A percentile compares a stretch with the other conserved stretches of the same genome.
These are phyloP conservation scores for Tineola bisselliella DNA, from an alignment of 2,888 invertebrate genomes.

Conservation along the genomic window DNA sequence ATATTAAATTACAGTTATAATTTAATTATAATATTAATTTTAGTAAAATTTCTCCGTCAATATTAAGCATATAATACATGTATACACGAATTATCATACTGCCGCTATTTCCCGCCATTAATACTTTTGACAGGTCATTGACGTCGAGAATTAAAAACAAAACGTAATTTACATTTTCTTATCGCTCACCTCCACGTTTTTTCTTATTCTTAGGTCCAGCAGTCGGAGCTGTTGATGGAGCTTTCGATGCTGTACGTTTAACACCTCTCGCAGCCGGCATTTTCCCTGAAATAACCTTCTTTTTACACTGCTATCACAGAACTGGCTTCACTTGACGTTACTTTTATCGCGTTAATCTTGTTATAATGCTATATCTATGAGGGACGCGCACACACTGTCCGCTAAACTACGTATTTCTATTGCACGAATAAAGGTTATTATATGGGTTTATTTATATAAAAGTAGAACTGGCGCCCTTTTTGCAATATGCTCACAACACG, in stretches of 20 bases:
- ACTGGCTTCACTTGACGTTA: background rate
- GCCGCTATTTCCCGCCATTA: slow-evolving; percentile 58
- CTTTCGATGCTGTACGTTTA: slow-evolving; percentile 59
- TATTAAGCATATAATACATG: background rate
- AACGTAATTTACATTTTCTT: slow-evolving; percentile 19
- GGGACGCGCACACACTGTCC: background rate
- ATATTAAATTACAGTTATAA: background rate
- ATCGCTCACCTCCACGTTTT: slow-evolving; percentile 55
- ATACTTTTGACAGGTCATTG: slow-evolving; percentile 62
- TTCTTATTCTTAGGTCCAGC: slow-evolving; percentile 58
- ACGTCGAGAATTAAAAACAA: slow-evolving; percentile 61
- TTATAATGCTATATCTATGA: background rate
- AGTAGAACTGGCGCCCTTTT: background rate
- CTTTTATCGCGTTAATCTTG: background rate
- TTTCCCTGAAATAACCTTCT: slow-evolving; percentile 48
- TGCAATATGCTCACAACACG: background rate
- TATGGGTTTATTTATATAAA: slow-evolving; percentile 55
- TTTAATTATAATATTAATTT: background rate
- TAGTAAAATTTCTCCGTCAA: background rate
- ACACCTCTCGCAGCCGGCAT: slow-evolving; percentile 66
- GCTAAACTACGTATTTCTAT: background rate
- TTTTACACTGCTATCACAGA: background rate
- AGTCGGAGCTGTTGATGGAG: slow-evolving; percentile 29
- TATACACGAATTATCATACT: background rate
- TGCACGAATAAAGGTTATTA: slow-evolving; percentile 51